Base-by-base conservation (phyloP, 1,140 invertebrate species). In the Macrocentrus cingulum region DNA sequence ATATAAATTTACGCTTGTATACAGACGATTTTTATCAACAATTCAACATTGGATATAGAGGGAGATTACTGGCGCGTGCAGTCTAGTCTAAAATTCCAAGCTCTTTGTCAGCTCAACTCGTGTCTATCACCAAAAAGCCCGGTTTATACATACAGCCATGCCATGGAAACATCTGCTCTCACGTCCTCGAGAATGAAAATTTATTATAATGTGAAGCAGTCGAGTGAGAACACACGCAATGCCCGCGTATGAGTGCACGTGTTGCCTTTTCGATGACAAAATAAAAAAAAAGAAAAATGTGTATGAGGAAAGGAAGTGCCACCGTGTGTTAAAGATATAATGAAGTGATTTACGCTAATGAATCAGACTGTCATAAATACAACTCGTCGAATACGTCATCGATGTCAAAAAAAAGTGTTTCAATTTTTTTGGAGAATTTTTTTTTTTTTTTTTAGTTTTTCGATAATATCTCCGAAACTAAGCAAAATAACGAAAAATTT, bases 111-210 rank as follows among this genome's bases (percentile, higher is more conserved):
- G n/a, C n/a, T n/a, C n/a, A n/a, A n/a, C 9, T 29, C 25, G 4
- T 29, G 25, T 29, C 25, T 9, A 29, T 29, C 25, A 29, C 25
- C 36, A 15, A 39, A 39, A n/a, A 39, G 13, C 7, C 36, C 11
- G 36, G 36, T 15, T 39, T 39, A 11, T 11, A n/a, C 36, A 13
- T 39, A n/a, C n/a, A n/a, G n/a, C n/a, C n/a, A n/a, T n/a, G n/a
- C n/a, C n/a, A n/a, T n/a, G n/a, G 19, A 59, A 42, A 46, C 59
- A 61, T 56, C 56, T 62, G 56, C 45, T 58, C 39, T 54, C 48
- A 34, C 39, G 51, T 62, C 56, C 59, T 61, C 53, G 53, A 50
- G 39, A 62, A 62, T 62, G 56, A 62, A 58, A 62, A 62, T 62
- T 62, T 62, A 62, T 62, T 62, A 23, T 58, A 62, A 62, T 62